These are phyloP conservation scores for Caenorhabditis becei DNA, from an alignment of 2,888 invertebrate species.

Conservation along the genomic window DNA sequence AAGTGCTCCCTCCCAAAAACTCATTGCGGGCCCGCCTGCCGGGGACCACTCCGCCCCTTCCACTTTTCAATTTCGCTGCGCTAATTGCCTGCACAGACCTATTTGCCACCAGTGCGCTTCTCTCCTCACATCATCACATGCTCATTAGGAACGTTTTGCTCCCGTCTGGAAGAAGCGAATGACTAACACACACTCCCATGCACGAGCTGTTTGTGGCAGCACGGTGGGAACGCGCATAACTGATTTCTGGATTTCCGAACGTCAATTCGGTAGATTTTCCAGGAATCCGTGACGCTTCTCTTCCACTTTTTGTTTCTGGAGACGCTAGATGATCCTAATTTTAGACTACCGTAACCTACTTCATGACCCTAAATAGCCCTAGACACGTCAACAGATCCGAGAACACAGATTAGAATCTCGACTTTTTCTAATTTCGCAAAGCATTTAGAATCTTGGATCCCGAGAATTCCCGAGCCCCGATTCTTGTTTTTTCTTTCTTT, in stretches of 20 bases:
- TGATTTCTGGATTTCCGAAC: background rate
- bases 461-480: background rate
- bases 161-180: background rate
- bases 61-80: slow-evolving; percentile 1
- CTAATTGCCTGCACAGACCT: slow-evolving; percentile 16
- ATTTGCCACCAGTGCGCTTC: slow-evolving; percentile 8
- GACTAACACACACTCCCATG: background rate
- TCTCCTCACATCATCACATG: slow-evolving; percentile 30
- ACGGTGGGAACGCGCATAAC: background rate
- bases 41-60: slow-evolving; percentile 1
- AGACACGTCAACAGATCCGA: too few relatives aligned
- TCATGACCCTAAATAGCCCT: background rate
- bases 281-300: too few relatives aligned
- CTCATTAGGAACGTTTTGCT: background rate
- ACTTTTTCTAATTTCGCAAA: background rate
- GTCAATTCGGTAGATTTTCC: background rate
- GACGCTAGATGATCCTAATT: too few relatives aligned
- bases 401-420: background rate
- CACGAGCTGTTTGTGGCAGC: background rate
- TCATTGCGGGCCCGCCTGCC: slow-evolving; percentile 1
- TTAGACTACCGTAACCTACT: background rate
- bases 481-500: background rate
- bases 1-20: slow-evolving; percentile 9
- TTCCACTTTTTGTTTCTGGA: too few relatives aligned
- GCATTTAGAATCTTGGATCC: background rate